These are phyloP conservation scores for Antennarius striatus DNA, from an alignment of 2,113 vertebrate species.

Conservation along the genomic window DNA sequence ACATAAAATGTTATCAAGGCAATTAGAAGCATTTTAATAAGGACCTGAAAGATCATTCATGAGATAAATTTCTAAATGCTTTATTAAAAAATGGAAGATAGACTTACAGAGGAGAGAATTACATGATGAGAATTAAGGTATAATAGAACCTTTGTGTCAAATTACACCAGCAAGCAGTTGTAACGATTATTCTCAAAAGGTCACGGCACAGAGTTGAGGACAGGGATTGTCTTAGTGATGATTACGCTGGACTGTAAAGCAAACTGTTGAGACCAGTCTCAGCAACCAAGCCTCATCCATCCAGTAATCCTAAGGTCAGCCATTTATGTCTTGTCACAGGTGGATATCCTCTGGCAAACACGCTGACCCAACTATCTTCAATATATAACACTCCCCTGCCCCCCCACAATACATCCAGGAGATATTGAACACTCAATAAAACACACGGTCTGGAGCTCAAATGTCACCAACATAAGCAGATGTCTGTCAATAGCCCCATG, in stretches of 20 bases:
- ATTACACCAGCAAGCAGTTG: conserved; percentile 34
- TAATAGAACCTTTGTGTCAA: conserved; percentile 13
- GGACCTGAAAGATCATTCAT: background rate
- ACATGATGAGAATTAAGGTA: background rate
- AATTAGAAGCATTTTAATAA: background rate
- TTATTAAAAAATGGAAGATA: background rate
- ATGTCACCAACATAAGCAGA: conserved; percentile 73
- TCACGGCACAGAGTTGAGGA: conserved; percentile 4
- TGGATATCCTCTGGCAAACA: conserved; percentile 45
- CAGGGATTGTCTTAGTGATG: background rate
- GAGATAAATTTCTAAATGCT: too few relatives aligned
- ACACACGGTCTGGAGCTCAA: conserved; percentile 63
- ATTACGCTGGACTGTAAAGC: background rate
- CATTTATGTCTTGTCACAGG: conserved; percentile 18
- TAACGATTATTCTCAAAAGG: conserved; percentile 33
- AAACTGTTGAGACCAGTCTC: conserved; percentile 16
- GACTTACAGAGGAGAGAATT: background rate
- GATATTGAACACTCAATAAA: conserved; percentile 73
- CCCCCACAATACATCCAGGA: conserved; percentile 32
- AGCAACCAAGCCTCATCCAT: conserved; percentile 3
- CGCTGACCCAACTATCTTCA: conserved; percentile 26
- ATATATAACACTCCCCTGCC: conserved; percentile 30
- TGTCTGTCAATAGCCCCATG: conserved; percentile 67
- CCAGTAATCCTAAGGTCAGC: conserved; percentile 27
- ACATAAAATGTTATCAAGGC: background rate